Evolutionary conservation across 30 jellyfish, hydroid and myxozoan genomes (phyloP).

Genomic region (Pelagia noctiluca): DNA sequence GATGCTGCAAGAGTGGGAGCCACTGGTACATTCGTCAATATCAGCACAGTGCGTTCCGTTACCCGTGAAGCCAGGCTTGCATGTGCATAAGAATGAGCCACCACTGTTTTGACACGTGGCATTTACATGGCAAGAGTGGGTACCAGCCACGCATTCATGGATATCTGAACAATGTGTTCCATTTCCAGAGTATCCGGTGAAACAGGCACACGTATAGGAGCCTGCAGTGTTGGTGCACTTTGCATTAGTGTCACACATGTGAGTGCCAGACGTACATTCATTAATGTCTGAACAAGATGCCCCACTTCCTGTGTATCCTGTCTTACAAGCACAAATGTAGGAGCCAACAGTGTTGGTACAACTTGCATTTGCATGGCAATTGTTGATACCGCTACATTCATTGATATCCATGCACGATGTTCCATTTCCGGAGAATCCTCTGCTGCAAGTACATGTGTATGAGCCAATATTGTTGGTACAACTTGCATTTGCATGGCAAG

Average conservation of each 20-base stretch:
- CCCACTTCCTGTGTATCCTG: slow-evolving; percentile 13
- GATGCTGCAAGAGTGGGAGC: not conserved
- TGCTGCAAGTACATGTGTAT: slow-evolving; percentile 18
- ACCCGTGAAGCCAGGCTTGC: slow-evolving; percentile 14
- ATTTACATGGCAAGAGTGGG: not conserved
- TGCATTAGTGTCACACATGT: slow-evolving; percentile 1
- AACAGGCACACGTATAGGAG: not conserved
- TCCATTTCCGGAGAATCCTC: slow-evolving; percentile 23
- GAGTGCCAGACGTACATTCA: not conserved
- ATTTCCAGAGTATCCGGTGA: not conserved
- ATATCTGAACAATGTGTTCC: not conserved
- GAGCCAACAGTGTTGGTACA: slow-evolving; percentile 35
- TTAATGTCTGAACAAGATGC: not conserved
- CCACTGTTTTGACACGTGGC: not conserved
- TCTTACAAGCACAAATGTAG: slow-evolving; percentile 1
- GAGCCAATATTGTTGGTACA: not conserved
- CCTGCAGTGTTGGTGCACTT: slow-evolving; percentile 9
- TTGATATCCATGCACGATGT: not conserved
- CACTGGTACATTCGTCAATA: not conserved
- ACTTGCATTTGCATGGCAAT: not conserved
- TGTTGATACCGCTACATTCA: not conserved
- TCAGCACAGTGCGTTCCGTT: not conserved
- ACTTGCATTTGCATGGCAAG: slow-evolving; percentile 2
- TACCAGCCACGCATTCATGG: not conserved
- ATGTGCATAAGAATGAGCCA: slow-evolving; percentile 11